A percentile compares a stretch with the other conserved stretches of the same genome.
These are phyloP conservation scores for Crocallis elinguaria DNA, from an alignment of 2,888 invertebrate genomes.

Conservation along the genomic window DNA sequence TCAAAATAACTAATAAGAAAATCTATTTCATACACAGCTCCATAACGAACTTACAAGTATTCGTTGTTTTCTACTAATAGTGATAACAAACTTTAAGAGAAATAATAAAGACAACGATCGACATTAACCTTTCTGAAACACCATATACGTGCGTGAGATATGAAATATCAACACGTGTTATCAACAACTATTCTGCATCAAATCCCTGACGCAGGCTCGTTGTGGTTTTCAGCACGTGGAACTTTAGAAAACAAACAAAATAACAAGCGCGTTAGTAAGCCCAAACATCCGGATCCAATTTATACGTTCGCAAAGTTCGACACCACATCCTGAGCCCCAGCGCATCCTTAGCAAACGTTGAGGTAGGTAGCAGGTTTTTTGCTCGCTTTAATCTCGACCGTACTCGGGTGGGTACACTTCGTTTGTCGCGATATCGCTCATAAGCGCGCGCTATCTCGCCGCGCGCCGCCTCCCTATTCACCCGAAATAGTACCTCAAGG, in stretches of 20 bases:
- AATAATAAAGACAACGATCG: background rate
- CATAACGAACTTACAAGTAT: too few relatives aligned
- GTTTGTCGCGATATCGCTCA: slow-evolving; percentile 81
- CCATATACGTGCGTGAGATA: too few relatives aligned
- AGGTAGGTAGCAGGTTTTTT: slow-evolving; percentile 32
- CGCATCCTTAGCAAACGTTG: slow-evolving; percentile 31
- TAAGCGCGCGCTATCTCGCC: slow-evolving; percentile 75
- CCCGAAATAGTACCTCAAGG: slow-evolving; percentile 81
- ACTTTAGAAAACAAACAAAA: slow-evolving; percentile 40
- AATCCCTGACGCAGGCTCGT: slow-evolving; percentile 27
- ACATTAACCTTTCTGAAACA: too few relatives aligned
- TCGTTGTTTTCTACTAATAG: too few relatives aligned
- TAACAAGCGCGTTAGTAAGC: slow-evolving; percentile 37
- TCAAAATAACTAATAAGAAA: too few relatives aligned
- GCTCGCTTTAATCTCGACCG: slow-evolving; percentile 32
- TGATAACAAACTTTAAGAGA: too few relatives aligned
- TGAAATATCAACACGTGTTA: slow-evolving; percentile 22
- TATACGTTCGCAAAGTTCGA: slow-evolving; percentile 39
- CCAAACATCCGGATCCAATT: slow-evolving; percentile 38
- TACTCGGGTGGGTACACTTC: slow-evolving; percentile 59
- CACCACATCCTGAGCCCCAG: slow-evolving; percentile 38
- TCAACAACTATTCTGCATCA: slow-evolving; percentile 23
- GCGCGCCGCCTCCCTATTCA: slow-evolving; percentile 72
- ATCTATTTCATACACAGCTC: too few relatives aligned
- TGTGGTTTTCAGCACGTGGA: slow-evolving; percentile 31